Evolutionary conservation across 2,888 invertebrate genomes (phyloP).

Genomic region (Mesorhabditis spiculigera): DNA sequence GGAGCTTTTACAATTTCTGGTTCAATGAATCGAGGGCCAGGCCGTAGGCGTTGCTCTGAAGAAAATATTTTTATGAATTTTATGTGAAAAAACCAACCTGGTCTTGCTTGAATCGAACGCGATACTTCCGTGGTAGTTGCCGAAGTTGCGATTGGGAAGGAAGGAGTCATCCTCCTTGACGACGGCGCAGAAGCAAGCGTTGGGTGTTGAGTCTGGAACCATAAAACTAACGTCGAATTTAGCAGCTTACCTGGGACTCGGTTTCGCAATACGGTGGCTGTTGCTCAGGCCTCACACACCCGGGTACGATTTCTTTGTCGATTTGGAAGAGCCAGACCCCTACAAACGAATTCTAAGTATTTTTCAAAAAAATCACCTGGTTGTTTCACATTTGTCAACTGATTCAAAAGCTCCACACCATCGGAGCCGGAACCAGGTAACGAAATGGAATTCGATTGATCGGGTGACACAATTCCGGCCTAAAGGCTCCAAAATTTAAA

Average conservation of each 20-base stretch:
- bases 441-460: constrained; percentile 41
- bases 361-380: constrained; percentile 46
- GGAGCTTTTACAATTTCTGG: background rate
- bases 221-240: background rate
- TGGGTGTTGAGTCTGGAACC: background rate
- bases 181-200: background rate
- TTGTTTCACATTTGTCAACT: constrained; percentile 49
- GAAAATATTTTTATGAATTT: background rate
- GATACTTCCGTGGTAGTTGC: constrained; percentile 10
- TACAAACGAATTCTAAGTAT: background rate
- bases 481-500: constrained; percentile 10
- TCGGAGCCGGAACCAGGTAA: constrained; percentile 56
- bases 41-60: constrained; percentile 8
- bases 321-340: background rate
- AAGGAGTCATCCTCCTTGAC: background rate
- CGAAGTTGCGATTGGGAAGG: constrained; percentile 12
- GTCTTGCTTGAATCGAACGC: background rate
- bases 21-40: constrained; percentile 27
- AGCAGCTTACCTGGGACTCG: background rate
- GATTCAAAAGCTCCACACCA: constrained; percentile 47
- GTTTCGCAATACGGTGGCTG: constrained; percentile 52
- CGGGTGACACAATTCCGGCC: constrained; percentile 52
- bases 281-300: constrained; percentile 30
- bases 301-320: constrained; percentile 25
- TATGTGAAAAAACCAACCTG: too few relatives aligned